Conservation (phyloP, 2,888 invertebrate genomes). For the Emmelina monodactyla region DNA sequence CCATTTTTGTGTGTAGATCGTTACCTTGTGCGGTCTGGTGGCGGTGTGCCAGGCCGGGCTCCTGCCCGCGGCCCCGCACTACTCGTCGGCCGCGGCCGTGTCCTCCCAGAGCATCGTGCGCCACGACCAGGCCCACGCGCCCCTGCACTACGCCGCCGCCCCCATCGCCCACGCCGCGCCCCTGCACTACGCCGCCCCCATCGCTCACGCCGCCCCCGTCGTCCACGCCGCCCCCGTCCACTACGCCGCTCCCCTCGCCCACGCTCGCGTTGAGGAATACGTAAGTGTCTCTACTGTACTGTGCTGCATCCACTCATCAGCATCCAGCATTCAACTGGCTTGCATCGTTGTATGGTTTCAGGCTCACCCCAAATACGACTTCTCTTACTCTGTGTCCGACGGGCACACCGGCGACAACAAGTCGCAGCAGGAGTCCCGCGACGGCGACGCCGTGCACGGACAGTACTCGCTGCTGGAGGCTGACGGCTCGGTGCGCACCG, state of each 20-base stretch:
- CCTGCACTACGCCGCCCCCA: neutral
- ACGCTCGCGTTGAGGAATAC: slow-evolving; percentile 20
- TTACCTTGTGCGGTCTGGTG: slow-evolving; percentile 3
- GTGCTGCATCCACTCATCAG: slow-evolving; percentile 23
- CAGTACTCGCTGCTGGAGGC: slow-evolving; percentile 41
- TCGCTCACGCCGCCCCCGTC: slow-evolving; percentile 24
- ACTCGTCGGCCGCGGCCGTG: slow-evolving; percentile 31
- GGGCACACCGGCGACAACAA: slow-evolving; percentile 66
- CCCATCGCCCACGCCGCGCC: neutral
- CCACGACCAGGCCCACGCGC: slow-evolving; percentile 11
- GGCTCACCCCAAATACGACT: slow-evolving; percentile 60
- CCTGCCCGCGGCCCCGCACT: slow-evolving; percentile 35
- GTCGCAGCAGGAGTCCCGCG: slow-evolving; percentile 58
- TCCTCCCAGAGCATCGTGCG: slow-evolving; percentile 37
- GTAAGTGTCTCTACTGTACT: slow-evolving; percentile 17
- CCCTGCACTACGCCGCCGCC: slow-evolving; percentile 19
- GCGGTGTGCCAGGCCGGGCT: slow-evolving; percentile 22
- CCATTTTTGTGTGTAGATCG: neutral
- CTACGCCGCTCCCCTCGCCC: slow-evolving; percentile 21
- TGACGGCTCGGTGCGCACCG: slow-evolving; percentile 55
- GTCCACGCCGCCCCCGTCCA: slow-evolving; percentile 19
- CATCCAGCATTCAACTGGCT: slow-evolving; percentile 25
- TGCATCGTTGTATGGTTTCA: slow-evolving; percentile 28
- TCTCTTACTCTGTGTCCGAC: slow-evolving; percentile 62
- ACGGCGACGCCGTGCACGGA: slow-evolving; percentile 68